Conservation (phyloP, 2,888 invertebrate species). For the Erebia epiphron region DNA sequence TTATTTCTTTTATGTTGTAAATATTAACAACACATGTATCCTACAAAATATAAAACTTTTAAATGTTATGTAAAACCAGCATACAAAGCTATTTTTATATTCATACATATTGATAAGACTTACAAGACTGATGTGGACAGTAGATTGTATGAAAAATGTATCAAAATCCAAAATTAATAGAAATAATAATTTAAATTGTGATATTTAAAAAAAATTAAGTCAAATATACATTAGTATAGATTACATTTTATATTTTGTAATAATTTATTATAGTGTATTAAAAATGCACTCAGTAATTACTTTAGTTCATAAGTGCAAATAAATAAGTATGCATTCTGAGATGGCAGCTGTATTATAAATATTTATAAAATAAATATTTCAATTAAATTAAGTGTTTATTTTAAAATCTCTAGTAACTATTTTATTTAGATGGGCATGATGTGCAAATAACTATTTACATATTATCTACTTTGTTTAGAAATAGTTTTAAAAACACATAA, state of each 20-base stretch:
- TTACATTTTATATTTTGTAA: constrained; percentile 34
- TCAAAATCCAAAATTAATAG: constrained; percentile 44
- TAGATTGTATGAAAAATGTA: constrained; percentile 34
- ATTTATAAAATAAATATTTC: constrained; percentile 36
- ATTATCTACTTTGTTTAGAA: background rate
- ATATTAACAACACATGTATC: background rate
- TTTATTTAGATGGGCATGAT: too few relatives aligned
- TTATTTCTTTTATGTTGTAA: background rate
- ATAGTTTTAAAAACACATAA: background rate
- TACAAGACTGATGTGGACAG: constrained; percentile 35
- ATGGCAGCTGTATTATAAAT: constrained; percentile 36
- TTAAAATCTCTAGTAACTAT: background rate
- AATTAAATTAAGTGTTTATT: constrained; percentile 11
- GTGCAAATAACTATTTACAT: background rate
- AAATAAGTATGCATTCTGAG: constrained; percentile 23
- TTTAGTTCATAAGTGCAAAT: constrained; percentile 25
- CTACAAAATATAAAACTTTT: background rate
- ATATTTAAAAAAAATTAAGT: constrained; percentile 37
- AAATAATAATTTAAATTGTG: constrained; percentile 47
- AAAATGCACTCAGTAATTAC: constrained; percentile 50
- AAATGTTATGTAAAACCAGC: background rate
- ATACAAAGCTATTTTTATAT: constrained; percentile 25
- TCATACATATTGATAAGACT: constrained; percentile 21
- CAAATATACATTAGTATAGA: constrained; percentile 21
- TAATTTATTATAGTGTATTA: constrained; percentile 51